Evolutionary conservation across 2,888 invertebrate species (phyloP), one percentile per base, ranked within the genome.

Genomic region (Lycophotia porphyrea): DNA sequence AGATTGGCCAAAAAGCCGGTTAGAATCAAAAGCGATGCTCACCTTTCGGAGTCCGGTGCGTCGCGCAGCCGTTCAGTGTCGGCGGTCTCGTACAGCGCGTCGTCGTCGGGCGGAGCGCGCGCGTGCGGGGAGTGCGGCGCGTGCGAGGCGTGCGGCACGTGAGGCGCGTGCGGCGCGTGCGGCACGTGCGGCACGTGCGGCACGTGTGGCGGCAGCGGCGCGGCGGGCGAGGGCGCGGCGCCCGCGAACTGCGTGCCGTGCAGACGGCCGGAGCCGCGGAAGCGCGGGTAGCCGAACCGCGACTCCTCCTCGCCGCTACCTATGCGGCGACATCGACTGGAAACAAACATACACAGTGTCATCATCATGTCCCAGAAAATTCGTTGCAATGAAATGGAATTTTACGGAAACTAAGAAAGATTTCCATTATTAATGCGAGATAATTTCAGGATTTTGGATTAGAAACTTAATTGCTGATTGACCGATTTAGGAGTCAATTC

Each of bases 41-140:
- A 98, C 98, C 98, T 98, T 97, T 98, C 98, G 95, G 98, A 98
- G 94, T 98, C 98, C 88, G 98, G 98, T 85, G 98, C 98, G 96
- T 98, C 98, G 84, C 98, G 95, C 76, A 96, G 91, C 77, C 97
- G 97, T 92, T 98, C 97, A 78, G 97, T 97, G 94, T 97, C 97
- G 88, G 98, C 98, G 91, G 98, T 98, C 96, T 98, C 98, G 95
- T 98, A 98, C 91, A 98, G 98, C 93, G 98, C 98, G 95, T 98
- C 98, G 92, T 98, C 98, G 93, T 98, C 98, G 86, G 97, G 96
- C 86, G 89, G 90, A 78, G 87, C 94, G 90, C 96, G 97, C 71
- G 89, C 92, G 95, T 94, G 94, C 66, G 88, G 70, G 91, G 93
- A 90, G 94, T 94, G 96, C 90, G 94, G 92, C 81, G 94, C 95